Conservation (phyloP, 2,888 invertebrate genomes). For the Perizoma flavofasciatum region DNA sequence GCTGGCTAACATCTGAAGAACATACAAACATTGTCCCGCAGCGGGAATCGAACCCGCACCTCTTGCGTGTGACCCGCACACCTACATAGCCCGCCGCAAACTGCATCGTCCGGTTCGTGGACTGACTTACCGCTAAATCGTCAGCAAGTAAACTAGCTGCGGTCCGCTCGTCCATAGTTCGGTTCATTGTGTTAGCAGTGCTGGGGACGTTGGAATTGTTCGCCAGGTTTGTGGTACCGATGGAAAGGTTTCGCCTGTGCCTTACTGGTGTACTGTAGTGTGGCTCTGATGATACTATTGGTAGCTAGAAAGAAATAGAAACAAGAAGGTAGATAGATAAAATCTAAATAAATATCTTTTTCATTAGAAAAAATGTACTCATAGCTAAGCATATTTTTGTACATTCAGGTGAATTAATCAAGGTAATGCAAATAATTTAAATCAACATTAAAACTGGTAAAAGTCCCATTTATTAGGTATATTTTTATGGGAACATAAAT, state of each 20-base stretch:
- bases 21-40: too few species aligned
- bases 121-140: slow-evolving; percentile 79
- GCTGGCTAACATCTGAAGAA: too few species aligned
- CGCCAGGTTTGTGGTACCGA: slow-evolving; percentile 74
- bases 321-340: too few species aligned
- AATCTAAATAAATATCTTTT: not conserved
- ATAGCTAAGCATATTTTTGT: not conserved
- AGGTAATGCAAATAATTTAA: too few species aligned
- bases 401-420: not conserved
- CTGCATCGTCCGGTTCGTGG: too few species aligned
- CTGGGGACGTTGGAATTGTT: slow-evolving; percentile 53
- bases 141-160: slow-evolving; percentile 84
- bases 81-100: too few species aligned
- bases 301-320: slow-evolving; percentile 47
- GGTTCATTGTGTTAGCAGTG: slow-evolving; percentile 76
- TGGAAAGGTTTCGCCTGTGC: slow-evolving; percentile 76
- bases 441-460: too few species aligned
- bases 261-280: slow-evolving; percentile 81
- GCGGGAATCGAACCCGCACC: too few species aligned
- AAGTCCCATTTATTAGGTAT: too few species aligned
- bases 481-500: too few species aligned
- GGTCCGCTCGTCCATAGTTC: slow-evolving; percentile 85
- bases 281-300: slow-evolving; percentile 69
- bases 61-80: too few species aligned
- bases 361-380: not conserved